These are phyloP conservation scores for Eurystomus glaucurus DNA, from an alignment of 2,797 vertebrate genomes.

Conservation along the genomic window DNA sequence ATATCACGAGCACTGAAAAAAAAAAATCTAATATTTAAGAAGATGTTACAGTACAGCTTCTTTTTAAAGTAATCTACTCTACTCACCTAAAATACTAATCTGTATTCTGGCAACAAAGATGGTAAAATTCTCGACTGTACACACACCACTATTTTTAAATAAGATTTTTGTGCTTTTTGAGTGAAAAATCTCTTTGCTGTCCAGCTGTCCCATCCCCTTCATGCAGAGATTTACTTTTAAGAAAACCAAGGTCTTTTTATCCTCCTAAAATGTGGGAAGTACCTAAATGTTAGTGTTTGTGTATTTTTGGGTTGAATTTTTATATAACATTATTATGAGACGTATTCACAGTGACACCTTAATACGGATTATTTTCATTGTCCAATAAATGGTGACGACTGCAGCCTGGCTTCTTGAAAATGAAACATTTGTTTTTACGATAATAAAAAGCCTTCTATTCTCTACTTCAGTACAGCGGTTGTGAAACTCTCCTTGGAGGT, in stretches of 20 bases:
- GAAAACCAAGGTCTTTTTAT: neutral
- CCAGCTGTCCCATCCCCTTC: neutral
- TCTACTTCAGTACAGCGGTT: neutral
- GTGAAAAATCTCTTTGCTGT: neutral
- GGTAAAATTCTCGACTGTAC: neutral
- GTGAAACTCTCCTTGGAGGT: neutral
- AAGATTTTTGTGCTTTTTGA: neutral
- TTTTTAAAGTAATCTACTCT: neutral
- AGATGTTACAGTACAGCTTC: neutral
- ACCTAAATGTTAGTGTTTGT: neutral
- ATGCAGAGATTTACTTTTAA: neutral
- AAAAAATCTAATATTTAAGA: neutral
- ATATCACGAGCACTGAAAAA: neutral
- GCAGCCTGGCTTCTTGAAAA: neutral
- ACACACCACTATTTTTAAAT: fast-evolving
- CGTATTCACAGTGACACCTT: neutral
- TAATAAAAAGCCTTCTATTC: neutral
- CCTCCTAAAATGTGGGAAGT: neutral
- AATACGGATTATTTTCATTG: neutral
- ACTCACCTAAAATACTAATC: neutral
- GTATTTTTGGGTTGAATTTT: neutral
- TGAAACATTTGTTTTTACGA: neutral
- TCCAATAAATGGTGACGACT: neutral
- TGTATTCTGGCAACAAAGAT: neutral
- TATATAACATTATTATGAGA: neutral